Evolutionary conservation across 2,113 vertebrate genomes (phyloP), one percentile per base, ranked within the genome.

Genomic region (Platysteira castanea): DNA sequence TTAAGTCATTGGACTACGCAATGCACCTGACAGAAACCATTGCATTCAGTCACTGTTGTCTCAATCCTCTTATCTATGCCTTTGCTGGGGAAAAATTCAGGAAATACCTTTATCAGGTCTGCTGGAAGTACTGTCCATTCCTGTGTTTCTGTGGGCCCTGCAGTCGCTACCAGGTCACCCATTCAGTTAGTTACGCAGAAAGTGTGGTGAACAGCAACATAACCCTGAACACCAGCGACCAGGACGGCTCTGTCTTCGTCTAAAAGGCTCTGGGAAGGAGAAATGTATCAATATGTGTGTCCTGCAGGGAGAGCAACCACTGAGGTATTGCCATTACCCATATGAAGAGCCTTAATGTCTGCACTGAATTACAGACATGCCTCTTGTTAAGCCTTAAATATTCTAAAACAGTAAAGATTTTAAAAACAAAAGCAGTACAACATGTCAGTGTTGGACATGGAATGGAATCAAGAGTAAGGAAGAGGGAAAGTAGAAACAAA

Each of bases 51-150:
- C 99, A 99, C 93, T 99, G 99, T 41, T 99, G 99, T 41, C 94
- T 99, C 24, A 99, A 99, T 74, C 99, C 99, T 33, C 12, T 99
- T 14, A 99, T 99, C 93, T 99, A 99, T 11, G 99, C 98, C 3
- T 99, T 99, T 69, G 98, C 98, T 26, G 99, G 99, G 30, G 98
- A 99, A 96, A 99, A 99, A 90, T 99, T 99, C 89, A 98, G 98
- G 73, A 98, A 98, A 46, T 98, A 98, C 37, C 75, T 99, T 42
- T 39, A 47, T n/a, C 79, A 33, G 5, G 44, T 98, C 33, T 96
- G 96, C 46, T 50, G 95, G 20, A 98, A 95, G 49, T 97, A 89
- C 39, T 95, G 96, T 57, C 95, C 97, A 1, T 97, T 52, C 92
- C 50, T 95, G 28, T 98, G 97, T 7, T 90, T 96, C 21, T 96